Evolutionary conservation across 2,888 invertebrate species (phyloP), one percentile per base, ranked within the genome.

Genomic region (Cactoblastis cactorum): DNA sequence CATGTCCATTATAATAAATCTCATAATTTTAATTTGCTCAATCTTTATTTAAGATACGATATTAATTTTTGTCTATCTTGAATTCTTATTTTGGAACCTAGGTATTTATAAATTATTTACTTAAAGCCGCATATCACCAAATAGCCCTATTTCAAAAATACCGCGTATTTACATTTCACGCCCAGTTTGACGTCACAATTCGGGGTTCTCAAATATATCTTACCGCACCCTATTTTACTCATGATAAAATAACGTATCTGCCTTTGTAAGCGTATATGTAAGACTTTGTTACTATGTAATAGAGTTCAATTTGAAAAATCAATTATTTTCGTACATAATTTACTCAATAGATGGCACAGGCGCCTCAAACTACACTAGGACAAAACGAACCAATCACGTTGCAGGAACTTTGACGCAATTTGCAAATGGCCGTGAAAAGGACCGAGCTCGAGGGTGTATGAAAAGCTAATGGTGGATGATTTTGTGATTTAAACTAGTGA

Each of bases 371-470:
- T 73, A 75, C 70, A 79, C 74, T 76, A 80, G 83, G 84, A 81
- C 79, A 79, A 72, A 74, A 72, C 68, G 67, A 63, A 75, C 90
- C 90, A 90, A 90, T 90, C 82, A 80, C 70, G 71, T 73, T 74
- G 62, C 69, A 79, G 79, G 74, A 78, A 81, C 78, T 90, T 90
- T 89, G 89, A 88, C 88, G 89, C 89, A 90, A 90, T 90, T 90
- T 90, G 90, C 90, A 90, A 90, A 90, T 90, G 90, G 90, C 89
- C 88, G 90, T 86, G 84, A 84, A 84, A 82, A 86, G 87, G 84
- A 85, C 82, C 63, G 83, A 80, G 77, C 82, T 83, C 80, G 77
- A 86, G 78, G 83, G 82, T 86, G 80, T 85, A 80, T 81, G 83
- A 83, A 80, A 77, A 81, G 80, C 77, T 83, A 82, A 87, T 85